phyloP scores from a whole-genome alignment of 2,888 invertebrate species.

The Papilio gigon region DNA sequence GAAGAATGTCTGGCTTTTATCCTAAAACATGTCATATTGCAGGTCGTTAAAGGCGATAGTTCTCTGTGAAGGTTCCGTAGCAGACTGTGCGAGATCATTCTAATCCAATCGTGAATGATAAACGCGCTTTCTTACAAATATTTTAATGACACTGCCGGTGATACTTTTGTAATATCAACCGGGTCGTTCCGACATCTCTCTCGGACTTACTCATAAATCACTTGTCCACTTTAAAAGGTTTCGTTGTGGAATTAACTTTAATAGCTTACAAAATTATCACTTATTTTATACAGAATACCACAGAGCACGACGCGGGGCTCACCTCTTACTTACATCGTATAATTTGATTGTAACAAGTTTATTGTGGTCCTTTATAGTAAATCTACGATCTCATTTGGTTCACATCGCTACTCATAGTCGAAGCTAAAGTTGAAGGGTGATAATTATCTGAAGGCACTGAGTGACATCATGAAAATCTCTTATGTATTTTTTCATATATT shows the following conservation, averaged over 20 bases:
- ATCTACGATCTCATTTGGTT: too few species aligned
- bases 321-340: background rate
- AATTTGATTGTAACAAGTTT: too few species aligned
- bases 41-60: conserved; percentile 5
- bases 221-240: conserved; percentile 16
- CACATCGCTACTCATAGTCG: too few species aligned
- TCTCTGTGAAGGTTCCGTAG: background rate
- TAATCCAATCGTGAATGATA: conserved; percentile 46
- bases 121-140: conserved; percentile 47
- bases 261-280: conserved; percentile 20
- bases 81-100: conserved; percentile 39
- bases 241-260: conserved; percentile 20
- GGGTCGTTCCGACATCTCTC: background rate
- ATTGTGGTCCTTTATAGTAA: too few species aligned
- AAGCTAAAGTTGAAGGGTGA: too few species aligned
- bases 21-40: conserved; percentile 23
- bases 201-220: conserved; percentile 23
- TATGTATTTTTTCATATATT: background rate
- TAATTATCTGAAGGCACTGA: too few species aligned
- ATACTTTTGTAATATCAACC: conserved; percentile 28
- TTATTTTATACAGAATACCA: conserved; percentile 18
- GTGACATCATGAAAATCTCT: too few species aligned
- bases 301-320: background rate
- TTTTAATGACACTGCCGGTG: conserved; percentile 51
- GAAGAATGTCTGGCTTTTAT: conserved; percentile 8